phyloP scores from a whole-genome alignment of 2,888 invertebrate genomes.

The Patella pellucida region DNA sequence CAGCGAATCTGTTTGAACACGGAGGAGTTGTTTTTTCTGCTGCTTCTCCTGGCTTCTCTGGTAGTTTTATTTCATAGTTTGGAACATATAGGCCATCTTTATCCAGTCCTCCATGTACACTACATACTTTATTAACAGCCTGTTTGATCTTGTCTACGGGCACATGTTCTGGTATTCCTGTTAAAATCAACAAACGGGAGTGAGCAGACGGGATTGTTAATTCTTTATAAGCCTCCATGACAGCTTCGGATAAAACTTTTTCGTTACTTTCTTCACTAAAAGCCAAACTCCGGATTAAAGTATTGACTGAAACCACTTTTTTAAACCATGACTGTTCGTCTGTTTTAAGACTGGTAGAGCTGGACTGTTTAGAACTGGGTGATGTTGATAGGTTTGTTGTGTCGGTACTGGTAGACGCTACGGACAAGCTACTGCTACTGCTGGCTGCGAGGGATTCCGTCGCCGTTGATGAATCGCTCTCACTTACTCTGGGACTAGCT shows the following conservation, averaged over 20 bases:
- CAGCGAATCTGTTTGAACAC: slow-evolving; percentile 55
- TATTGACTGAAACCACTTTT: slow-evolving; percentile 62
- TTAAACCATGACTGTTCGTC: slow-evolving; percentile 69
- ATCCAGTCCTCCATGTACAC: slow-evolving; percentile 62
- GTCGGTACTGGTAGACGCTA: slow-evolving; percentile 6
- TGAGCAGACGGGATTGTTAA: slow-evolving; percentile 57
- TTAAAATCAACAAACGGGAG: slow-evolving; percentile 62
- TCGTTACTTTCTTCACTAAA: slow-evolving; percentile 61
- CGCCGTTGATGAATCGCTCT: slow-evolving; percentile 31
- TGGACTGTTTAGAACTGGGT: slow-evolving; percentile 23
- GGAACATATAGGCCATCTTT: slow-evolving; percentile 65
- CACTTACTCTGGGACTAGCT: slow-evolving; percentile 20
- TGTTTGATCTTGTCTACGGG: slow-evolving; percentile 49
- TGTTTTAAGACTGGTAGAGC: slow-evolving; percentile 31
- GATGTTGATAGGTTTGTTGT: slow-evolving; percentile 13
- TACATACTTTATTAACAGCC: slow-evolving; percentile 57
- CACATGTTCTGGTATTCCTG: slow-evolving; percentile 61
- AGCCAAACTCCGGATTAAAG: slow-evolving; percentile 63
- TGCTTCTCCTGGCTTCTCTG: not conserved
- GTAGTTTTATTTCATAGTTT: slow-evolving; percentile 21
- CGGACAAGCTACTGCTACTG: slow-evolving; percentile 23
- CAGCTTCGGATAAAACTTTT: slow-evolving; percentile 55
- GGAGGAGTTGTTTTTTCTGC: not conserved
- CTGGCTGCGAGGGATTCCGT: slow-evolving; percentile 31
- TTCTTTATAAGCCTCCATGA: slow-evolving; percentile 59